phyloP scores from a whole-genome alignment of 2,113 vertebrate species.

The Nymphicus hollandicus region DNA sequence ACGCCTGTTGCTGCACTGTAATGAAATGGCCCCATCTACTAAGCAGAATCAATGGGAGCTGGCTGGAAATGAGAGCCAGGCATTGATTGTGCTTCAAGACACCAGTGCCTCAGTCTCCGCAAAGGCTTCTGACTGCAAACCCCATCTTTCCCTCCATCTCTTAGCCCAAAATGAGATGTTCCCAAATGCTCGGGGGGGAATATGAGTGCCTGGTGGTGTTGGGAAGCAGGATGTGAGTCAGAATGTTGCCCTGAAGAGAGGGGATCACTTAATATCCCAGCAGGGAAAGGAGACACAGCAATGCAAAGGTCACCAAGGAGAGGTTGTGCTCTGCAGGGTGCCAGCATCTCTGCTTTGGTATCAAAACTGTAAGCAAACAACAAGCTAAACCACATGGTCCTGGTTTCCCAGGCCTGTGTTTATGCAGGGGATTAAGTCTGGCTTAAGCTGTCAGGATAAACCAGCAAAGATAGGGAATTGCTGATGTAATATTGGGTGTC shows the following conservation, averaged over 20 bases:
- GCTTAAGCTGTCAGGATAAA: background rate
- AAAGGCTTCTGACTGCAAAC: background rate
- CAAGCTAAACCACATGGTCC: background rate
- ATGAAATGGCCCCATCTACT: background rate
- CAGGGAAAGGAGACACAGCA: background rate
- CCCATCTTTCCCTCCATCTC: background rate
- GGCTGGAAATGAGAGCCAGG: background rate
- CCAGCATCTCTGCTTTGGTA: background rate
- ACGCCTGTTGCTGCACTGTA: background rate
- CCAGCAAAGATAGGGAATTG: background rate
- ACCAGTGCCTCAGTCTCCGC: background rate
- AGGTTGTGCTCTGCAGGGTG: background rate
- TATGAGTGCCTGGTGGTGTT: background rate
- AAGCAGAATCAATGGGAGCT: background rate
- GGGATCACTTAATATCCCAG: background rate
- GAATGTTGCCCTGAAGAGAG: background rate
- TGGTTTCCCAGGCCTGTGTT: constrained; percentile 3
- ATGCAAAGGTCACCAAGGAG: background rate
- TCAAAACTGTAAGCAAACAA: background rate
- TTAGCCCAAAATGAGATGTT: background rate
- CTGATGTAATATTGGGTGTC: background rate
- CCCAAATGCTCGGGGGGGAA: background rate
- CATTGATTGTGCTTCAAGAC: background rate
- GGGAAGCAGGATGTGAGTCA: background rate
- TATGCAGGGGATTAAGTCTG: background rate